Evolutionary conservation across 2,888 invertebrate genomes (phyloP).

Genomic region (Lasius platythorax): DNA sequence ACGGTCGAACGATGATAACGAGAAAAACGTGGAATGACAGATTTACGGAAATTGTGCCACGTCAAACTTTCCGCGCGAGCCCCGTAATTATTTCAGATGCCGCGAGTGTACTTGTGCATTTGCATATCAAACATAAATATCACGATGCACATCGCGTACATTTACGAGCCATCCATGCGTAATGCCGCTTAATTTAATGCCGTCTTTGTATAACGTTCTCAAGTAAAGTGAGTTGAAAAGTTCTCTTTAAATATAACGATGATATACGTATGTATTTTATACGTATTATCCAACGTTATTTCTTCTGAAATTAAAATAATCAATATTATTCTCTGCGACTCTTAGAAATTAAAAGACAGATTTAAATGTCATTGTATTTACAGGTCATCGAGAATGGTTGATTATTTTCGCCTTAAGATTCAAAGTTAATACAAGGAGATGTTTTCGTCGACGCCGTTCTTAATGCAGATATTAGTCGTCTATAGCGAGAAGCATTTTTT

Average conservation of each 20-base stretch:
- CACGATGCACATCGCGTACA: slow-evolving; percentile 2
- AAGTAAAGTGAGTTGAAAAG: background rate
- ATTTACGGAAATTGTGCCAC: slow-evolving; percentile 33
- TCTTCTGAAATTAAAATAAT: background rate
- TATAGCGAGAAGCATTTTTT: background rate
- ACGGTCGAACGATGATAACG: slow-evolving; percentile 18
- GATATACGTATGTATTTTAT: background rate
- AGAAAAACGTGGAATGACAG: slow-evolving; percentile 42
- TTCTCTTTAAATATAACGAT: background rate
- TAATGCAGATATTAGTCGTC: background rate
- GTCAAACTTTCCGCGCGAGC: slow-evolving; percentile 41
- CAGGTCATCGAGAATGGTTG: background rate
- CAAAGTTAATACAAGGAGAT: background rate
- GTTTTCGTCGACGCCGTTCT: background rate
- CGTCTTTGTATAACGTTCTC: background rate
- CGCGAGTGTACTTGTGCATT: slow-evolving; percentile 20
- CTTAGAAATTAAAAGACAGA: background rate
- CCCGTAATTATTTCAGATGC: slow-evolving; percentile 38
- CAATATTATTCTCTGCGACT: background rate
- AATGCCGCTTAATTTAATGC: background rate
- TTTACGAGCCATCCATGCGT: background rate
- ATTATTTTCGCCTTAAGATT: background rate
- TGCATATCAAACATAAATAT: slow-evolving; percentile 38
- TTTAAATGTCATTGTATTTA: background rate
- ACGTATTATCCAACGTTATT: background rate